Evolutionary conservation across 2,113 vertebrate species (phyloP).

Genomic region (Puma concolor): DNA sequence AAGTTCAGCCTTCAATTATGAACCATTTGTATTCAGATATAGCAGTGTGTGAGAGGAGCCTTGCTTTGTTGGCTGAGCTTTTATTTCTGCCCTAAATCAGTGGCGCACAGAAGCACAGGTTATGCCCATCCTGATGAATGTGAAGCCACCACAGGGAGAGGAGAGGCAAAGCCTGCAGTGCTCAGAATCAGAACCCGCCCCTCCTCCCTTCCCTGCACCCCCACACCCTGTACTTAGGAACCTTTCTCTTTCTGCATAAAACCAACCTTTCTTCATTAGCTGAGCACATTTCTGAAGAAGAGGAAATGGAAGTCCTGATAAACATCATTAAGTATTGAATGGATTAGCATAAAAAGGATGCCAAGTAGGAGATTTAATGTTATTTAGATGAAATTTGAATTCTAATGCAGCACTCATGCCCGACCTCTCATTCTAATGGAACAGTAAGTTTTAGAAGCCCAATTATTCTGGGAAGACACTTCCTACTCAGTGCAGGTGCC

Average conservation of each 20-base stretch:
- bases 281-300: slow-evolving; percentile 53
- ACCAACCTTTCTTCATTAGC: slow-evolving; percentile 59
- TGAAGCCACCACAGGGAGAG: not conserved
- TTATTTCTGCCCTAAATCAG: slow-evolving; percentile 66
- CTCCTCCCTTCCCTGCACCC: too few relatives aligned
- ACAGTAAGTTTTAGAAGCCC: slow-evolving; percentile 63
- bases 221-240: not conserved
- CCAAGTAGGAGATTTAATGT: slow-evolving; percentile 65
- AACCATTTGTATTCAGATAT: slow-evolving; percentile 56
- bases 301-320: slow-evolving; percentile 66
- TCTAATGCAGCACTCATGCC: slow-evolving; percentile 48
- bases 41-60: slow-evolving; percentile 19
- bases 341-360: slow-evolving; percentile 68
- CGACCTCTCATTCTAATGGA: slow-evolving; percentile 61
- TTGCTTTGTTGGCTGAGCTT: slow-evolving; percentile 48
- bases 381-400: slow-evolving; percentile 74
- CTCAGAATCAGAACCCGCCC: not conserved
- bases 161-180: not conserved
- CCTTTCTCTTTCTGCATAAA: slow-evolving; percentile 33
- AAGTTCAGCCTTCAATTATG: not conserved
- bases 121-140: not conserved
- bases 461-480: slow-evolving; percentile 56
- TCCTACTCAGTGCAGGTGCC: not conserved
- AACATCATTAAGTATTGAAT: slow-evolving; percentile 66
- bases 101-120: not conserved